Percentiles rank a stretch among this genome's conserved stretches.
These are phyloP conservation scores for Albula glossodonta DNA, from an alignment of 2,113 vertebrate species.

Conservation along the genomic window DNA sequence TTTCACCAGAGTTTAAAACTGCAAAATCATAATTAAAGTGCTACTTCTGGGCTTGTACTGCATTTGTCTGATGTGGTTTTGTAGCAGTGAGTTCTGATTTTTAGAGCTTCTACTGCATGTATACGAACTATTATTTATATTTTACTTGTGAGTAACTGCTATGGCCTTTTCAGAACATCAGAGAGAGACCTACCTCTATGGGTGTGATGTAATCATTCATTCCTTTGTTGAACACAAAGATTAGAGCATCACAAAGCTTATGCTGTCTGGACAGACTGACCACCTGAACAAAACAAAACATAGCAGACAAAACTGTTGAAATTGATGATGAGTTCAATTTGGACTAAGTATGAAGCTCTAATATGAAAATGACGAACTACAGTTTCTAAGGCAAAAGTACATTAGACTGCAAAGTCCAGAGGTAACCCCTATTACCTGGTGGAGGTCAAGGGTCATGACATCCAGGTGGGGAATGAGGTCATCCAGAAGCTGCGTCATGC, in stretches of 20 bases:
- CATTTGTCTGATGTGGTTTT: too few species aligned
- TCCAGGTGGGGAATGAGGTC: constrained; percentile 32
- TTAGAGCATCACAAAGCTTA: constrained; percentile 29
- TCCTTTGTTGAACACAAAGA: constrained; percentile 37
- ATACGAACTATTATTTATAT: background rate
- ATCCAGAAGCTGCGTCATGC: constrained; percentile 25
- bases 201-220: constrained; percentile 39
- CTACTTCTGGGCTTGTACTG: too few species aligned
- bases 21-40: too few species aligned
- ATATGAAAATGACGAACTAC: background rate
- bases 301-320: background rate
- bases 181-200: constrained; percentile 25
- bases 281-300: constrained; percentile 20
- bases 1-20: too few species aligned
- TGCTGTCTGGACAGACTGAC: constrained; percentile 27
- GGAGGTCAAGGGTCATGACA: constrained; percentile 35
- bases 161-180: background rate
- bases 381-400: too few species aligned
- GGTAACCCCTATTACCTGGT: constrained; percentile 25
- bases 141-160: background rate
- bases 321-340: background rate
- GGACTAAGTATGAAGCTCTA: too few species aligned
- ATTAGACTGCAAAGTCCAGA: background rate
- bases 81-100: too few species aligned
- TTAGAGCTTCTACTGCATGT: background rate